Base-by-base conservation (phyloP, 2,797 vertebrate genomes). In the Jordanella pulchra region DNA sequence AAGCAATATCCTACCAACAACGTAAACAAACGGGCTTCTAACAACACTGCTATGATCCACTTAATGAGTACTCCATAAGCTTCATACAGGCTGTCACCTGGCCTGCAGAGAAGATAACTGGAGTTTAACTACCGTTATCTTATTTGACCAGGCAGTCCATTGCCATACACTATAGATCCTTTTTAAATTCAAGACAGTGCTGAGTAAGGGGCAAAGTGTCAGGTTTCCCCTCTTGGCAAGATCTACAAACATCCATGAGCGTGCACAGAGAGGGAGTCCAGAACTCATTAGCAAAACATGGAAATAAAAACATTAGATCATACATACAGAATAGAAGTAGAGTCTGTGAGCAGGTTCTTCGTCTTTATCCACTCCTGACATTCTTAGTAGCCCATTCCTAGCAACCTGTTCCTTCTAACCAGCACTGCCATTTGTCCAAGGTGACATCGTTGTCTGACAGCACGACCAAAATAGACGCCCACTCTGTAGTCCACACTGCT, bases 241-340 rank as follows among this genome's bases (percentile, higher is more conserved):
- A 65, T 77, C 76, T 76, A 84, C 80, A 76, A 77, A 83, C 74
- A 88, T 63, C 88, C 58, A 61, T 71, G 89, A 81, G 78, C 44
- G 79, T 69, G 58, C 63, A 82, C 69, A 83, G 72, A 35, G 35
- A 53, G 73, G 25, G 67, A 83, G 65, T 73, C 50, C 51, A 27
- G 77, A n/a, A 72, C 65, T 77, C 50, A 61, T 39, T 58, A 85
- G 44, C 28, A 81, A 69, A 82, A 67, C 81, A 32, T 71, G 68
- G 78, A 80, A 78, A 76, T 73, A 13, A 72, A 74, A 73, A 81
- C 74, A 84, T 79, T 30, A 89, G 82, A 87, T 72, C 67, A 88
- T 95, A 95, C 94, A 75, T 95, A 95, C 95, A 89, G 94, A 95
- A 75, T 93, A 94, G 92, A 95, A 95, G 94, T 87, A 93, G 72